Evolutionary conservation across 2,888 invertebrate species (phyloP).

Genomic region (Microchrysa polita): DNA sequence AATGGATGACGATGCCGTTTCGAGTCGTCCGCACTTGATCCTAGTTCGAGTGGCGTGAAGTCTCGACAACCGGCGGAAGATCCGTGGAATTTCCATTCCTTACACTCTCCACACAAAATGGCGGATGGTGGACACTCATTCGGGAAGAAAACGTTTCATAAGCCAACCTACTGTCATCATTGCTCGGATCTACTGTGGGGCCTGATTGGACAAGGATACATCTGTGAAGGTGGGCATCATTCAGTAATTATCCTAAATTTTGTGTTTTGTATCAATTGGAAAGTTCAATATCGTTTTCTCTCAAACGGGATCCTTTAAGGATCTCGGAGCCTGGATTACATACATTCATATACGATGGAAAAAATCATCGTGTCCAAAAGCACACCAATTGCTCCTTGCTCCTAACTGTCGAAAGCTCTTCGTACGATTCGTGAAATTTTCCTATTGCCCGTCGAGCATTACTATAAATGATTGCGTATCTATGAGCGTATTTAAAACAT

Average conservation of each 20-base stretch:
- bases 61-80: slow-evolving; percentile 56
- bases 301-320: background rate
- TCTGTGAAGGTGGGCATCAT: slow-evolving; percentile 92
- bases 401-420: background rate
- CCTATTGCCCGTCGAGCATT: background rate
- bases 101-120: slow-evolving; percentile 61
- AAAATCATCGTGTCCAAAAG: background rate
- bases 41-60: slow-evolving; percentile 58
- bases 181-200: slow-evolving; percentile 99
- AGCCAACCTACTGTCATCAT: slow-evolving; percentile 99
- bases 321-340: background rate
- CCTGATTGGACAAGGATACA: slow-evolving; percentile 98
- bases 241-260: background rate
- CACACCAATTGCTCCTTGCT: background rate
- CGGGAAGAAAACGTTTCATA: slow-evolving; percentile 99
- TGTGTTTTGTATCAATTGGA: background rate
- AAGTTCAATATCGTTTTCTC: no score
- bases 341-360: background rate
- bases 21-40: slow-evolving; percentile 56
- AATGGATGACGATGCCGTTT: slow-evolving; percentile 55
- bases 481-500: background rate
- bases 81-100: slow-evolving; percentile 56
- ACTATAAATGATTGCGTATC: background rate
- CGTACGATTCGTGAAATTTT: background rate
- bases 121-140: slow-evolving; percentile 91